Conservation (phyloP, 2,797 vertebrate species). For the Lutjanus campechanus region DNA sequence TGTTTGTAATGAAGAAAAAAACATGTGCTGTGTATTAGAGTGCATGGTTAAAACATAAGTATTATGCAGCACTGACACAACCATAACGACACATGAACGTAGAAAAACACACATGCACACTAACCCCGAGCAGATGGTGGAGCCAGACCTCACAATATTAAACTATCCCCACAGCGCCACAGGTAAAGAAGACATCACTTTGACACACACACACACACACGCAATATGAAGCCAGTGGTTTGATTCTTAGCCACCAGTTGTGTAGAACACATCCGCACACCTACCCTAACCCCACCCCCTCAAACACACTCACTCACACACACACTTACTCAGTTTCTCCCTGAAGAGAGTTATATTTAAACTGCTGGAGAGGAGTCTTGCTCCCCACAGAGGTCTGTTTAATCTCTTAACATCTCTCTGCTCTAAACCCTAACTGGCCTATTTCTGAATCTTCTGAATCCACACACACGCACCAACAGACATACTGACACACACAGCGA, state of each 20-base stretch:
- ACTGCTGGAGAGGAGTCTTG: slow-evolving; percentile 77
- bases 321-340: slow-evolving; percentile 66
- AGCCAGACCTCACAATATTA: slow-evolving; percentile 70
- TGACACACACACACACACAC: slow-evolving; percentile 38
- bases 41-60: slow-evolving; percentile 33
- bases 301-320: slow-evolving; percentile 46
- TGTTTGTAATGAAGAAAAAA: slow-evolving; percentile 13
- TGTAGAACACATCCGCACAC: slow-evolving; percentile 41
- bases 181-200: slow-evolving; percentile 76
- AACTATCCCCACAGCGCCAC: slow-evolving; percentile 62
- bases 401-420: slow-evolving; percentile 81
- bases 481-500: neutral
- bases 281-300: slow-evolving; percentile 24
- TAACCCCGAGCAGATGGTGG: slow-evolving; percentile 79
- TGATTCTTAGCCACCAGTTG: slow-evolving; percentile 46
- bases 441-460: slow-evolving; percentile 69
- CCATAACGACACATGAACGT: slow-evolving; percentile 33
- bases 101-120: slow-evolving; percentile 50
- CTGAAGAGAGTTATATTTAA: slow-evolving; percentile 82
- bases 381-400: slow-evolving; percentile 82
- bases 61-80: slow-evolving; percentile 58
- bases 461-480: slow-evolving; percentile 16
- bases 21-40: slow-evolving; percentile 25
- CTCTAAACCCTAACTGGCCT: slow-evolving; percentile 83
- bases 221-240: slow-evolving; percentile 41